Evolutionary conservation across 1,140 invertebrate species (phyloP), one percentile per base, ranked within the genome.

Genomic region (Theocolax elegans): DNA sequence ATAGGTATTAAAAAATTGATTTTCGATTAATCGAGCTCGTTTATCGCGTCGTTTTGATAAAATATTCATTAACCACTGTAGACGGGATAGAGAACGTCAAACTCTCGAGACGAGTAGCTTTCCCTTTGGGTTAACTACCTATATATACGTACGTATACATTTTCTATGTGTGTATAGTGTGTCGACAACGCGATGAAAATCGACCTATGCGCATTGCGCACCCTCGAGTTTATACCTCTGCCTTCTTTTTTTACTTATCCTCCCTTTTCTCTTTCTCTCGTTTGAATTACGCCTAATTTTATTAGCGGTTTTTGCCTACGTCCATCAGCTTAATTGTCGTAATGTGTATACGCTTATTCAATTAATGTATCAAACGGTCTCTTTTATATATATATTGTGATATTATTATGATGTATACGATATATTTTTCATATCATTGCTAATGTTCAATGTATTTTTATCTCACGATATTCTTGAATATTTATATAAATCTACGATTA

Each of bases 21-120:
- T 48, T 67, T 2, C n/a, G 4, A 58, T 67, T 48, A 67, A 58
- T 25, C 0, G 13, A 15, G 19, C 46, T 51, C 31, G 19, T 51
- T 40, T 38, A 38, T 35, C 23, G n/a, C 59, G 0, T 6, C 59
- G 0, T 10, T 21, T 3, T 19, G 15, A 8, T 60, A 13, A 27
- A 27, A 27, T 44, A 27, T 60, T 60, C 58, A 60, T 60, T 60
- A 60, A 25, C 58, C 13, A 42, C 12, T 2, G 10, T 40, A 9
- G 42, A 15, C 42, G 42, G 15, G 3, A 6, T 10, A 10, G 10
- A 35, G n/a, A 49, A 49, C 27, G 27, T 63, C 17, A 21, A 63
- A 49, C 17, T 54, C n/a, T 35, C 4, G 53, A 56, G 9, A 56
- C 8, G 2, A 31, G 27, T 23, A 13, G 27, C 1, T 4, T 0